Percentiles rank a stretch among this genome's conserved stretches.
Evolutionary conservation across 2,888 invertebrate genomes (phyloP).

Genomic region (Mythimna ferrago): DNA sequence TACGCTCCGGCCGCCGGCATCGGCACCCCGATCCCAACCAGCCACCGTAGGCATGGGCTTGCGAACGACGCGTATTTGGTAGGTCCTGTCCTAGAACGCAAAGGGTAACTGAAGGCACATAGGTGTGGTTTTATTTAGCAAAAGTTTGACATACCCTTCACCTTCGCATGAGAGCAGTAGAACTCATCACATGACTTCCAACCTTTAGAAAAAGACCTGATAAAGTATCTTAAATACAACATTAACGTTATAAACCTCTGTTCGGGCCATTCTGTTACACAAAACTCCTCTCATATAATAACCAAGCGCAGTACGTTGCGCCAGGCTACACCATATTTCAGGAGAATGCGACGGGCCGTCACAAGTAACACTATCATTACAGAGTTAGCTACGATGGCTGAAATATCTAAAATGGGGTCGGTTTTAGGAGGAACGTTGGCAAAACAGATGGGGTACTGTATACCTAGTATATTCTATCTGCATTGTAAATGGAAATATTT

Average conservation of each 20-base stretch:
- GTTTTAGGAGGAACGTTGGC: constrained; percentile 26
- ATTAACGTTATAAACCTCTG: background rate
- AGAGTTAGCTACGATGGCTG: constrained; percentile 38
- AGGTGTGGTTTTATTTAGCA: no score
- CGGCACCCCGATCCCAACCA: no score
- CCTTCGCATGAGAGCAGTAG: no score
- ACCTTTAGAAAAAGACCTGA: no score
- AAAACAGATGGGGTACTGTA: constrained; percentile 12
- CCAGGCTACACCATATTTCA: constrained; percentile 39
- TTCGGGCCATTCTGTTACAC: constrained; percentile 10
- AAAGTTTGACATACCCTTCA: no score
- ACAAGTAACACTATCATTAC: constrained; percentile 52
- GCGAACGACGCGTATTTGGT: no score
- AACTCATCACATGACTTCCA: no score
- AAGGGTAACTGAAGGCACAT: no score
- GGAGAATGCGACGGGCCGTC: constrained; percentile 37
- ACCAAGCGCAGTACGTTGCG: background rate
- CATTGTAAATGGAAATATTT: background rate
- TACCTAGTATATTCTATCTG: background rate
- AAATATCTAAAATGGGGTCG: constrained; percentile 47
- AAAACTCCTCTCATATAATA: constrained; percentile 19
- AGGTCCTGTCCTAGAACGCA: no score
- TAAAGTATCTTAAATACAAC: background rate
- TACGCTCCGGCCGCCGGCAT: no score
- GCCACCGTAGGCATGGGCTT: no score